Evolutionary conservation across 2,888 invertebrate species (phyloP), one percentile per base, ranked within the genome.

Genomic region (Vanessa cardui): DNA sequence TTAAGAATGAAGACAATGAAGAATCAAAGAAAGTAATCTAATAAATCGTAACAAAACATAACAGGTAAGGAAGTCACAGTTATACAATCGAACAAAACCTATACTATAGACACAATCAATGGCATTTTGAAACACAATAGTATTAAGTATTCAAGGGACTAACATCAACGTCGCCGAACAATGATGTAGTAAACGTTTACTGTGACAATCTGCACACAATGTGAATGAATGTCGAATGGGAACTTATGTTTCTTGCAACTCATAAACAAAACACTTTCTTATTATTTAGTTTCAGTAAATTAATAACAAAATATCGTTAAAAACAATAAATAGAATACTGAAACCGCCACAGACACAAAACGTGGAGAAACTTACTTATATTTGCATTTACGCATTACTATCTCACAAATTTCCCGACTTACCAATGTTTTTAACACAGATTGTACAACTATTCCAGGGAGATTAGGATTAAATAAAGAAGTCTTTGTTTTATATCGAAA

Each of bases 151-250:
- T 66, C 64, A 70, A 61, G 70, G 68, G 66, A 70, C 64, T 46
- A 46, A 46, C 70, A 66, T 64, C 68, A 59, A 66, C 61, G 50
- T 21, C 62, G 62, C 68, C 56, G 68, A 77, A 82, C 82, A 82
- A 83, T 81, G 78, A 72, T 73, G 75, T 73, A 66, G 74, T 78
- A 77, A 82, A 80, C 69, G 73, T 73, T 75, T 77, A 78, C 76
- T 78, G 75, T 73, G 73, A 74, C 74, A 75, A 76, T 76, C 75
- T 62, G 66, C 72, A 65, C 70, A 71, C 74, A 72, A 72, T 70
- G 68, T 49, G 58, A 60, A 60, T 66, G 62, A 66, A 70, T 9
- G 39, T 39, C 58, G 46, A 59, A 69, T 58, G 68, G 26, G 62
- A 45, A 67, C 47, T 45, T 45, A 44, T 44, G 12, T 7, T 20